Percentiles rank a stretch among this genome's conserved stretches.
These are phyloP conservation scores for Crocidura indochinensis DNA, from an alignment of 2,797 vertebrate genomes.

Conservation along the genomic window DNA sequence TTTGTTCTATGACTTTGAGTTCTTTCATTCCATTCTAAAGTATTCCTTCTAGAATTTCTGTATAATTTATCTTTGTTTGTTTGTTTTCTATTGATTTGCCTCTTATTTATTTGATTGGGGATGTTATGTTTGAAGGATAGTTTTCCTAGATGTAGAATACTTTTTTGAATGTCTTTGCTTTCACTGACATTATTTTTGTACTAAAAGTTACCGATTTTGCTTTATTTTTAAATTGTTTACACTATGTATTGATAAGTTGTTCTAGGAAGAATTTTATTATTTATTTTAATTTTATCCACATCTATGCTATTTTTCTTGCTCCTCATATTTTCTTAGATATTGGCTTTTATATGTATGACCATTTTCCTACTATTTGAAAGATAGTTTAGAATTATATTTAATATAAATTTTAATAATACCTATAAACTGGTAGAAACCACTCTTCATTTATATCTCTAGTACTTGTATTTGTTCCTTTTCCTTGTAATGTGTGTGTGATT, in stretches of 20 bases:
- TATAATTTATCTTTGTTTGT: slow-evolving; percentile 1
- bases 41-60: slow-evolving; percentile 7
- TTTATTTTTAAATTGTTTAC: too few species aligned
- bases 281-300: background rate
- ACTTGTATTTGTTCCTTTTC: background rate
- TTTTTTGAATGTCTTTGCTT: background rate
- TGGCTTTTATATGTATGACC: background rate
- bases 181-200: background rate
- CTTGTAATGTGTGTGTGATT: background rate
- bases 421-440: background rate
- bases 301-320: background rate
- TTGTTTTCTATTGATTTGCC: background rate
- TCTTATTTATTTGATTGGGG: too few species aligned
- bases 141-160: slow-evolving; percentile 17
- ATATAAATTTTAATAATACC: background rate
- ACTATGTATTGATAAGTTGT: too few species aligned
- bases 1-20: background rate
- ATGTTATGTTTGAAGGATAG: background rate
- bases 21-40: background rate
- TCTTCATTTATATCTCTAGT: slow-evolving; percentile 3
- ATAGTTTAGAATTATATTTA: background rate
- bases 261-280: too few species aligned
- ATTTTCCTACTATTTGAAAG: slow-evolving; percentile 4
- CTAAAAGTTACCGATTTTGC: too few species aligned
- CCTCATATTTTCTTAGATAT: background rate